A percentile compares a stretch with the other conserved stretches of the same genome.
These are phyloP conservation scores for Apantesis nais DNA, from an alignment of 2,888 invertebrate genomes.

Conservation along the genomic window DNA sequence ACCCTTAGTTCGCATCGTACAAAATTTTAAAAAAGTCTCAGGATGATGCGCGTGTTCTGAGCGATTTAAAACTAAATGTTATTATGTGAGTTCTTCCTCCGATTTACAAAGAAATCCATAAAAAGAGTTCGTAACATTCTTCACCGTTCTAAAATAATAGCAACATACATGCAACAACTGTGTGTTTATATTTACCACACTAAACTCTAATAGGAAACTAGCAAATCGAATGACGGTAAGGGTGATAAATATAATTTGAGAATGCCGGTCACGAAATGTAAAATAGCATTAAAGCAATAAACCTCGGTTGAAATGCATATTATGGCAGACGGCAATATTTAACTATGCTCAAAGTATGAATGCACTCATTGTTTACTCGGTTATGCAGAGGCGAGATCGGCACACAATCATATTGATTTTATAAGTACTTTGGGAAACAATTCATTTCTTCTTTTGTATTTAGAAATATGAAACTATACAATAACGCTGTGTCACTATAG, in stretches of 20 bases:
- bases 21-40: not conserved
- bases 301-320: conserved; percentile 49
- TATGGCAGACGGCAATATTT: conserved; percentile 71
- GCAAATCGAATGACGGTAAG: conserved; percentile 40
- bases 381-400: conserved; percentile 17
- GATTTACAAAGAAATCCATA: not conserved
- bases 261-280: conserved; percentile 61
- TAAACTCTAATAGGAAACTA: conserved; percentile 40
- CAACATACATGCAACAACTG: not conserved
- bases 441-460: not conserved
- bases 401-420: conserved; percentile 25
- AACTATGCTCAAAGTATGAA: conserved; percentile 61
- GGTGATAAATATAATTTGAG: conserved; percentile 64
- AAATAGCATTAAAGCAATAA: conserved; percentile 68
- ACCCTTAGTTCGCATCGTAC: not conserved
- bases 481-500: not conserved
- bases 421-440: not conserved
- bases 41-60: not conserved
- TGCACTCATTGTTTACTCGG: conserved; percentile 61
- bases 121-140: not conserved
- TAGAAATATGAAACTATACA: conserved; percentile 1
- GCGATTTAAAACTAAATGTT: not conserved
- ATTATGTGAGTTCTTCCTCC: not conserved
- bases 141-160: not conserved
- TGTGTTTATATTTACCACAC: conserved; percentile 17